phyloP scores from a whole-genome alignment of 2,113 vertebrate species.

The Callocephalon fimbriatum region DNA sequence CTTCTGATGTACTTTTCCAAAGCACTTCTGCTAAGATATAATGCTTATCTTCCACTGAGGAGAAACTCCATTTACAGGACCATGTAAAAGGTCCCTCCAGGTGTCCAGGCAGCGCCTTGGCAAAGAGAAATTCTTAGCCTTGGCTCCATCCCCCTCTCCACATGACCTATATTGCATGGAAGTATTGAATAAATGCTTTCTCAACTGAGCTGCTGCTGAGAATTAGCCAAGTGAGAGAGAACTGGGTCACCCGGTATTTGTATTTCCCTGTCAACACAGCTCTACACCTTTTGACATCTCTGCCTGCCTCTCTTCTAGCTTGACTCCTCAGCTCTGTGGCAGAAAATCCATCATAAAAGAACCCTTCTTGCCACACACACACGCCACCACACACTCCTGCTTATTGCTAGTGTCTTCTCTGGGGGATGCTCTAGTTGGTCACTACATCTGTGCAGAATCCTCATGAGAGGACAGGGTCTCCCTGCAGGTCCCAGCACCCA shows the following conservation, averaged over 20 bases:
- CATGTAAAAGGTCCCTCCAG: neutral
- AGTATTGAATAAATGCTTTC: neutral
- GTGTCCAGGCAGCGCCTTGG: neutral
- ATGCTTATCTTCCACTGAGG: neutral
- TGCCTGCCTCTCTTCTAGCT: neutral
- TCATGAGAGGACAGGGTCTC: neutral
- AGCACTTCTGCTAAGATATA: neutral
- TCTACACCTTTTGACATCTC: neutral
- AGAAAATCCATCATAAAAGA: neutral
- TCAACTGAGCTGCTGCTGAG: neutral
- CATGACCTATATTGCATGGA: neutral
- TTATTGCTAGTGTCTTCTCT: neutral
- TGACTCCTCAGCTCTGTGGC: neutral
- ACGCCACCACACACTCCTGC: neutral
- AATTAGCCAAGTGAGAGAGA: neutral
- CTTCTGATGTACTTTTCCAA: neutral
- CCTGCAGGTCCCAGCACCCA: neutral
- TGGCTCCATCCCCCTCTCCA: neutral
- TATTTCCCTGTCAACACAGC: neutral
- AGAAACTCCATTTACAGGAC: neutral
- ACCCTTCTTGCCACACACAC: fast-evolving
- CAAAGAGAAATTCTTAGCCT: neutral
- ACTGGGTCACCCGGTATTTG: neutral
- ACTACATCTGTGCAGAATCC: neutral
- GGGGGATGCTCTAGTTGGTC: neutral